Percentiles rank a stretch among this genome's conserved stretches.
These are phyloP conservation scores for Squalus acanthias DNA, from an alignment of 2,797 vertebrate genomes.

Conservation along the genomic window DNA sequence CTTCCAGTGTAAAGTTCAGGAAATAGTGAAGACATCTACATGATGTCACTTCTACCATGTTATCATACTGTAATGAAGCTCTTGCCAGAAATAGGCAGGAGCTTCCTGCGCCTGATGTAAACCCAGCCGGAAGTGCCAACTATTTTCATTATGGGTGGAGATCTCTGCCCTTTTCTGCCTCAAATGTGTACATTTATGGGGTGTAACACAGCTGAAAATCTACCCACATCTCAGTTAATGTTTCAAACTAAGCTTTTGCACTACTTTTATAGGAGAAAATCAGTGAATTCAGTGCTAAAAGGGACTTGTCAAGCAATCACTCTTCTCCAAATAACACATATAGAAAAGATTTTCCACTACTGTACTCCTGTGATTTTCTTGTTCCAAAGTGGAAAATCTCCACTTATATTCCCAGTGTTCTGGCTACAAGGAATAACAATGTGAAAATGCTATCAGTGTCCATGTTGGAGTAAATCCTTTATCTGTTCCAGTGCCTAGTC, in stretches of 20 bases:
- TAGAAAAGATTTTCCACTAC: not conserved
- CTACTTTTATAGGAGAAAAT: no score
- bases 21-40: not conserved
- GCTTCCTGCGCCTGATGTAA: not conserved
- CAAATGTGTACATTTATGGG: not conserved
- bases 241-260: not conserved
- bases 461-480: not conserved
- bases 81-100: not conserved
- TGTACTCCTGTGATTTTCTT: not conserved
- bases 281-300: not conserved
- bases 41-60: not conserved
- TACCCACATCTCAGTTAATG: not conserved
- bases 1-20: not conserved
- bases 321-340: not conserved
- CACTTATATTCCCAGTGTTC: not conserved
- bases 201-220: not conserved
- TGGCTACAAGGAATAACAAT: not conserved
- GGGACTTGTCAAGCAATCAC: not conserved
- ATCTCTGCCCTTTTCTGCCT: not conserved
- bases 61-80: no score
- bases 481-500: not conserved
- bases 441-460: not conserved
- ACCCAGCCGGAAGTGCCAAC: not conserved
- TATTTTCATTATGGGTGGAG: not conserved
- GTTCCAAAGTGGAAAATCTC: not conserved